These are phyloP conservation scores for Myripristis jacobus DNA, from an alignment of 2,797 vertebrate species.

Conservation along the genomic window DNA sequence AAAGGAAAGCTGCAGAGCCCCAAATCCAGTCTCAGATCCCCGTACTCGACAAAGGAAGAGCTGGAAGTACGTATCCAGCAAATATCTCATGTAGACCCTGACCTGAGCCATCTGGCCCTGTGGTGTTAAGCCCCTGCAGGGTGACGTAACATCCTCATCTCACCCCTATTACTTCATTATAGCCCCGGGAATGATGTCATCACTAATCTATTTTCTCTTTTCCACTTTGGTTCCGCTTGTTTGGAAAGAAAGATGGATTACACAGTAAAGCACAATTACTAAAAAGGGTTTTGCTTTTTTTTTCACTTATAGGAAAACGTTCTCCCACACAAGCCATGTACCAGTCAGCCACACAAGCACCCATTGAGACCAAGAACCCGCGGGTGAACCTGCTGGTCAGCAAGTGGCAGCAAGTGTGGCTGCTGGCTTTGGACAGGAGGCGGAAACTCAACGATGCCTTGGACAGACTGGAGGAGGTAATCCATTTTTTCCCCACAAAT, in stretches of 20 bases:
- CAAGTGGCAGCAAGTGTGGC: conserved; percentile 99
- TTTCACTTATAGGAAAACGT: conserved; percentile 89
- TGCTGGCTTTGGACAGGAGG: conserved; percentile 94
- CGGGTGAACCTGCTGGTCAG: conserved; percentile 95
- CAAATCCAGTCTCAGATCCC: conserved; percentile 97
- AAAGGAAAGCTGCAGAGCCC: conserved; percentile 91
- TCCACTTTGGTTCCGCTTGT: not conserved
- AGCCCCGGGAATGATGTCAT: conserved; percentile 73
- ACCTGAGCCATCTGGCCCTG: conserved; percentile 70
- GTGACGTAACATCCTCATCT: conserved; percentile 63
- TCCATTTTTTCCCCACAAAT: not conserved
- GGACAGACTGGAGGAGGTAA: conserved; percentile 97
- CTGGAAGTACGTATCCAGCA: conserved; percentile 87
- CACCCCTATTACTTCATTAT: conserved; percentile 27
- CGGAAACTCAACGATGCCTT: conserved; percentile 97
- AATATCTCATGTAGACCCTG: conserved; percentile 41
- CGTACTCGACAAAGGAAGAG: conserved; percentile 91
- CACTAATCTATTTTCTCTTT: conserved; percentile 15
- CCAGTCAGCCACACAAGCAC: conserved; percentile 87
- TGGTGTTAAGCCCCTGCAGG: conserved; percentile 60
- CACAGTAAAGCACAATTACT: conserved; percentile 21
- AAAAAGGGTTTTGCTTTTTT: conserved; percentile 42
- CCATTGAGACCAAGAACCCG: conserved; percentile 97
- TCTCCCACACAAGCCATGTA: conserved; percentile 92
- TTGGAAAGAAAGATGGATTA: conserved; percentile 29